phyloP scores from a whole-genome alignment of 2,888 invertebrate genomes.

The Minunthozetes semirufus region DNA sequence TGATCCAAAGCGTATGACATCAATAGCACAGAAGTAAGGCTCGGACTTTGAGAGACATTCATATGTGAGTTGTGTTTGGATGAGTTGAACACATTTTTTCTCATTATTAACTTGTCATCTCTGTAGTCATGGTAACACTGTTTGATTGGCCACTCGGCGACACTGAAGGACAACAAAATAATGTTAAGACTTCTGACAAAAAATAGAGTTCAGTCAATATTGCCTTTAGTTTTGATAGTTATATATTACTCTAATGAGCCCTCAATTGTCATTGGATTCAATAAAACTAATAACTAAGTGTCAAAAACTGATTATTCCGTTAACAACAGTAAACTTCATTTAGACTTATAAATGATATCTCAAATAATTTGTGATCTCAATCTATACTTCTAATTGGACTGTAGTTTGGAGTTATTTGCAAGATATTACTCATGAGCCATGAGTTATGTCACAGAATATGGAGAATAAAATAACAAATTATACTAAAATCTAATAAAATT shows the following conservation, averaged over 20 bases:
- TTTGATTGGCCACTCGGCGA: conserved; percentile 4
- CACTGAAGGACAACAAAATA: not conserved
- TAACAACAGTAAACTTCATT: too few species aligned
- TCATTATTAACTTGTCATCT: conserved; percentile 6
- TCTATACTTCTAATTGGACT: too few species aligned
- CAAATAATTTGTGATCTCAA: too few species aligned
- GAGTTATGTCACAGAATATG: too few species aligned
- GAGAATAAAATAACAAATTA: too few species aligned
- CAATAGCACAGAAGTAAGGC: not conserved
- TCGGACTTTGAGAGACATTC: not conserved
- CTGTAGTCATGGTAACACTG: not conserved
- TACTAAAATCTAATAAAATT: too few species aligned
- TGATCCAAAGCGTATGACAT: not conserved
- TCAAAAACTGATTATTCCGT: not conserved
- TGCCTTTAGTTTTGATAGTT: not conserved
- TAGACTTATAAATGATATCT: too few species aligned
- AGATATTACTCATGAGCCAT: too few species aligned
- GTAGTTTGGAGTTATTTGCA: too few species aligned
- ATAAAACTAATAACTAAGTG: not conserved
- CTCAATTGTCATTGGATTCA: conserved; percentile 5
- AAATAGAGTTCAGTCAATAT: not conserved
- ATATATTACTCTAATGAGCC: not conserved
- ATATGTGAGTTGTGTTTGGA: not conserved
- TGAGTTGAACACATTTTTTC: not conserved
- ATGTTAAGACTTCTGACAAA: conserved; percentile 2